Base-by-base conservation (phyloP, 2,113 vertebrate genomes). In the Bungarus multicinctus region DNA sequence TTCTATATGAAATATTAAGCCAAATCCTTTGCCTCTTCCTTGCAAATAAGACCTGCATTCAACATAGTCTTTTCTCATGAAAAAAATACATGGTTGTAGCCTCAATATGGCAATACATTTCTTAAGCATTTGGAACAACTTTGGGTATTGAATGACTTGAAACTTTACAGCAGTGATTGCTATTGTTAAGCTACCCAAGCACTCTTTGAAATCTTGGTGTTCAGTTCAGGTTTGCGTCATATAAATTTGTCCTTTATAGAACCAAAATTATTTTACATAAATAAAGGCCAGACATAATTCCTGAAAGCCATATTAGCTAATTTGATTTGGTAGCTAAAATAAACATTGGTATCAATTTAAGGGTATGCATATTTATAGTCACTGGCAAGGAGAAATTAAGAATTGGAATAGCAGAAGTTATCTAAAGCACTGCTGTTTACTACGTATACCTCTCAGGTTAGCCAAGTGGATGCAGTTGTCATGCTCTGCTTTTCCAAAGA, bases 321-420 rank as follows among this genome's bases (percentile, higher is more conserved):
- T 96, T 96, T 96, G 94, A 95, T 97, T 97, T 96, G 93, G 92
- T 96, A 93, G 93, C 94, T 96, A 93, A 96, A 97, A 97, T 91
- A 96, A 95, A 96, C 95, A 94, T 69, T 95, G 93, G 93, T 90
- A 94, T 96, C 94, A 97, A 18, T 92, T 96, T 96, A 96, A 97
- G 96, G 97, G 94, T 96, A 96, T 94, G 87, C 90, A 54, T 97
- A 96, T 96, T 97, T 97, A 94, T 96, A 96, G 95, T 97, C 97
- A 97, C 95, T 96, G 96, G 88, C 93, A 93, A 58, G 96, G 94
- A 97, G 96, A 97, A 94, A 96, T 97, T 94, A 95, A 96, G 95
- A 95, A 94, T 94, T 96, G 93, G 94, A 96, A 95, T 96, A 96
- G 93, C 87, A 45, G 86, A 91, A 97, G 93, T 94, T 93, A 94